Percentiles rank a stretch among this genome's conserved stretches.
phyloP scores from a whole-genome alignment of 2,888 invertebrate genomes.

The Apamea anceps region DNA sequence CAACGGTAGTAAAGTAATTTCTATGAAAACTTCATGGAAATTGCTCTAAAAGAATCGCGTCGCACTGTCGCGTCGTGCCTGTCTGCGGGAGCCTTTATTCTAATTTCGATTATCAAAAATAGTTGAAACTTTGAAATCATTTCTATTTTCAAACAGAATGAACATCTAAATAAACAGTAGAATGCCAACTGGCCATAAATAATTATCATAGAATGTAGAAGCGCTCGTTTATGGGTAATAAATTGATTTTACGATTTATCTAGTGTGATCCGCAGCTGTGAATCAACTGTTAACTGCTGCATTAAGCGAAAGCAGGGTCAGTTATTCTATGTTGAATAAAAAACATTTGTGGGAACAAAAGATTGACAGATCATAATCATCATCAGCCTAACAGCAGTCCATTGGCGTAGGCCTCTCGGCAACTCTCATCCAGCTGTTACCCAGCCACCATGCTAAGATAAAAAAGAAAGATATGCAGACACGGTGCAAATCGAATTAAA shows the following conservation, averaged over 20 bases:
- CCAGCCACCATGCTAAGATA: too few species aligned
- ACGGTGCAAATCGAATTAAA: not conserved
- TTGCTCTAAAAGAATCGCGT: too few species aligned
- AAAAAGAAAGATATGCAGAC: too few species aligned
- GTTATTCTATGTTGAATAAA: not conserved
- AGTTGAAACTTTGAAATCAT: not conserved
- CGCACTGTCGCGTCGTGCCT: too few species aligned
- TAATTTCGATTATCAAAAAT: not conserved
- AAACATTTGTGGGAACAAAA: not conserved
- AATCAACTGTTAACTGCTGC: slow-evolving; percentile 30
- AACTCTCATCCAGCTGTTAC: too few species aligned
- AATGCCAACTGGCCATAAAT: slow-evolving; percentile 41
- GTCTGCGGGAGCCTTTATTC: not conserved
- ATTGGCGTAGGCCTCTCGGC: too few species aligned
- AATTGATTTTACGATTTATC: slow-evolving; percentile 52
- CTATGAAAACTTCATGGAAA: too few species aligned
- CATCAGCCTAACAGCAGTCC: too few species aligned
- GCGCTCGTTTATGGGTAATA: slow-evolving; percentile 39
- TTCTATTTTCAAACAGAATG: slow-evolving; percentile 18
- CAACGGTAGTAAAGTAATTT: too few species aligned
- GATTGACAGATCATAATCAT: too few species aligned
- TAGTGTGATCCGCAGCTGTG: slow-evolving; percentile 30
- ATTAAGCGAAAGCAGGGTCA: not conserved
- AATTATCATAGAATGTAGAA: slow-evolving; percentile 21
- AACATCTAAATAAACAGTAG: not conserved